A percentile compares a stretch with the other conserved stretches of the same genome.
These are phyloP conservation scores for Megaleporinus macrocephalus DNA, from an alignment of 2,113 vertebrate genomes.

Conservation along the genomic window DNA sequence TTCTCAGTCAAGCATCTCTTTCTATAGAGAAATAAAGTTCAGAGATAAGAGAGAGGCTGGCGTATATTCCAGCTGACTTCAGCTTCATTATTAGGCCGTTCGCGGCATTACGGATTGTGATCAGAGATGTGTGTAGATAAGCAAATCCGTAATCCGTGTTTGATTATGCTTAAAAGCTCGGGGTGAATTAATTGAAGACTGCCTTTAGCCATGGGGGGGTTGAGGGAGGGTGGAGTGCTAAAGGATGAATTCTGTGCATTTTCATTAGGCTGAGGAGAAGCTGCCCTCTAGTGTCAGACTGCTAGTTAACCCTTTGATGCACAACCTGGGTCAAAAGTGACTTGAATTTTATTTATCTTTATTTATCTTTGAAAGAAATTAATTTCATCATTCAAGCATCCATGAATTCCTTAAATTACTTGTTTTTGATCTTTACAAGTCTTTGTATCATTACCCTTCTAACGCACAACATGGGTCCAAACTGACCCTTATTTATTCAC, in stretches of 20 bases:
- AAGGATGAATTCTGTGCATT: neutral
- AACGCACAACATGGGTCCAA: too few species aligned
- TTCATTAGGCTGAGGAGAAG: neutral
- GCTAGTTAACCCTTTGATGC: neutral
- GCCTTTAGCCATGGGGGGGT: neutral
- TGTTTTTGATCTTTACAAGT: too few species aligned
- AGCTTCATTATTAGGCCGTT: neutral
- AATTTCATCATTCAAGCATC: too few species aligned
- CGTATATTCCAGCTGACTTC: neutral
- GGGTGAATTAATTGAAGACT: neutral
- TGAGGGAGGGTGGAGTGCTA: too few species aligned
- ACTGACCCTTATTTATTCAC: too few species aligned
- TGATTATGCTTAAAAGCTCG: conserved; percentile 11
- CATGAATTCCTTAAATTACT: too few species aligned
- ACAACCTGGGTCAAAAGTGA: too few species aligned
- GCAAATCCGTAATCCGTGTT: neutral
- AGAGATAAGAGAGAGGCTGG: neutral
- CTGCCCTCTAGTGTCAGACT: conserved; percentile 39
- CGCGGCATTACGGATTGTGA: neutral
- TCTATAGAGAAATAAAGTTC: neutral
- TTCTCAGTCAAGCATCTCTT: neutral
- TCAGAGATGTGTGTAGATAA: neutral
- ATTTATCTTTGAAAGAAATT: too few species aligned
- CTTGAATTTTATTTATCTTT: too few species aligned
- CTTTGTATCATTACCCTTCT: too few species aligned